phyloP scores from a whole-genome alignment of 2,797 vertebrate genomes.

The Cottoperca gobio region DNA sequence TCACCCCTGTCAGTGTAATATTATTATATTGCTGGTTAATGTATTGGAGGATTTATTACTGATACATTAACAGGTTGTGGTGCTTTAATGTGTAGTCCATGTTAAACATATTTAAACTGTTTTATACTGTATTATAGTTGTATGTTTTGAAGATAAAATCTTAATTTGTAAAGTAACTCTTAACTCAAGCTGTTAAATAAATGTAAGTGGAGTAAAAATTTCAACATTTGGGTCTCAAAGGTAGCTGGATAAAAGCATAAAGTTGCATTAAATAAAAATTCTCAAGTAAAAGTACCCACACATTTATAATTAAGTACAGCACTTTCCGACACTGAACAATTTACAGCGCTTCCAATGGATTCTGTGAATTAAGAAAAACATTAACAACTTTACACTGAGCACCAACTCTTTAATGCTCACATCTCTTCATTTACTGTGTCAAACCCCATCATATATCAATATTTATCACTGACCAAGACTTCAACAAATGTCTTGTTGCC shows the following conservation, averaged over 20 bases:
- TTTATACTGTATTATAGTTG: not conserved
- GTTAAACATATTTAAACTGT: not conserved
- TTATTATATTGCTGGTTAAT: not conserved
- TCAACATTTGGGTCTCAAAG: not conserved
- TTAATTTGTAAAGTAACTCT: not conserved
- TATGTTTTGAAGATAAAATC: not conserved
- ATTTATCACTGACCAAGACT: conserved; percentile 13
- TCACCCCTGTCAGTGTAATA: not conserved
- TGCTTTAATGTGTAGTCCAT: not conserved
- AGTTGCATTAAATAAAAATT: not conserved
- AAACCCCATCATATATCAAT: not conserved
- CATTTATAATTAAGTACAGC: not conserved
- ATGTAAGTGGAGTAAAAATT: not conserved
- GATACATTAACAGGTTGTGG: not conserved
- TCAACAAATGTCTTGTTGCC: conserved; percentile 1
- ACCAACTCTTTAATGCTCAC: not conserved
- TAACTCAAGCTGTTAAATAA: not conserved
- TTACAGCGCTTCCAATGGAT: not conserved
- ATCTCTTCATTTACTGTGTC: not conserved
- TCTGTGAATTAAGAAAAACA: conserved; percentile 13
- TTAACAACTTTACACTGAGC: not conserved
- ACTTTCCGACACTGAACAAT: not conserved
- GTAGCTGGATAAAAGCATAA: not conserved
- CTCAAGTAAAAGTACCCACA: not conserved
- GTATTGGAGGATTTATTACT: not conserved